Percentiles rank a stretch among this genome's conserved stretches.
These are phyloP conservation scores for Palythoa grandis DNA, from an alignment of 92 coral and sea anemone species.

Conservation along the genomic window DNA sequence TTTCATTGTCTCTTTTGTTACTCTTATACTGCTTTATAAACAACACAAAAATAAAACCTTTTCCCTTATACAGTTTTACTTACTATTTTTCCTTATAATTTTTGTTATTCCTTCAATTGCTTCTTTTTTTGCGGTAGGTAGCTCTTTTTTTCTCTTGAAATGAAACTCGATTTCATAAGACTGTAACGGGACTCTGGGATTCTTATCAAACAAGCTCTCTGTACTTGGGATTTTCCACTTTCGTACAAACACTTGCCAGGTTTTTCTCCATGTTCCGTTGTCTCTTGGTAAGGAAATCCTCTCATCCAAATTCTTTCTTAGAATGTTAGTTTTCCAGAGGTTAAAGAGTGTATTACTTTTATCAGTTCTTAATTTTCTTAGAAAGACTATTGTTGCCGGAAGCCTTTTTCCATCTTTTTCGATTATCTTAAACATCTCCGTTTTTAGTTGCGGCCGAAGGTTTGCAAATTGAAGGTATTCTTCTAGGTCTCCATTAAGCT, in stretches of 20 bases:
- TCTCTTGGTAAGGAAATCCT: not conserved
- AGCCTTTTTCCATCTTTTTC: not conserved
- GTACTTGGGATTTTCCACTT: not conserved
- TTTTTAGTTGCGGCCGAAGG: not conserved
- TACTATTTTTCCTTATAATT: not conserved
- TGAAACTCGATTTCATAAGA: not conserved
- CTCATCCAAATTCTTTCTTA: not conserved
- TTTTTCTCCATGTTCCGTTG: not conserved
- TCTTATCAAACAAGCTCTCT: not conserved
- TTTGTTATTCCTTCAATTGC: conserved; percentile 4
- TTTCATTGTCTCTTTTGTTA: too few relatives aligned
- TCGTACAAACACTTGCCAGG: not conserved
- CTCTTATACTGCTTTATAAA: too few relatives aligned
- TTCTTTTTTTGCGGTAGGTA: conserved; percentile 11
- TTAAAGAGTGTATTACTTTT: not conserved
- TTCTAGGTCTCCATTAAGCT: not conserved
- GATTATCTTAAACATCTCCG: conserved; percentile 19
- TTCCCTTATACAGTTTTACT: not conserved
- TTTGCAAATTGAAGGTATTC: conserved; percentile 28
- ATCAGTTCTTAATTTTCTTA: not conserved
- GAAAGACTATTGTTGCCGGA: not conserved
- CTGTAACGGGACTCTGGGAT: not conserved
- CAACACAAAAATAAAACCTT: too few relatives aligned
- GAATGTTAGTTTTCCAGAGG: conserved; percentile 2
- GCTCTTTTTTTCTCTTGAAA: not conserved